Percentiles rank a stretch among this genome's conserved stretches.
Evolutionary conservation across 2,113 vertebrate genomes (phyloP).

Genomic region (Scomber colias): DNA sequence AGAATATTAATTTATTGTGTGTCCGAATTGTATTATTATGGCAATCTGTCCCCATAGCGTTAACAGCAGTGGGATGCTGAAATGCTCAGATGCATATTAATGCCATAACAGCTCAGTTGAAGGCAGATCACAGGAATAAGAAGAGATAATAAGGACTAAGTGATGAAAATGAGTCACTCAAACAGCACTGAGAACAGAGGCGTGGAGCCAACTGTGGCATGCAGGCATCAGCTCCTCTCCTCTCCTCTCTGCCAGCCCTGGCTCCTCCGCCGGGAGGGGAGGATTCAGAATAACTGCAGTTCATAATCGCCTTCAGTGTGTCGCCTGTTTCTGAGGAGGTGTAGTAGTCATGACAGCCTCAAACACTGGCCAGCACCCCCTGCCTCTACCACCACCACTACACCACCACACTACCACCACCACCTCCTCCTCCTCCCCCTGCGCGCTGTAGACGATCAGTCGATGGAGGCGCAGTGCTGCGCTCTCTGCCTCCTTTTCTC

Average conservation of each 20-base stretch:
- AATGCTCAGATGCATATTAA: neutral
- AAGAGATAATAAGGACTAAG: constrained; percentile 22
- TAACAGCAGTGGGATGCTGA: neutral
- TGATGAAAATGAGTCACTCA: constrained; percentile 67
- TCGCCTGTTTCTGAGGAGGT: constrained; percentile 56
- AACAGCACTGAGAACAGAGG: constrained; percentile 57
- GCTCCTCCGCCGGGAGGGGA: constrained; percentile 34
- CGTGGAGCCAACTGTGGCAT: constrained; percentile 64
- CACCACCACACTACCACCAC: neutral
- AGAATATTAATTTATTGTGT: too few species aligned
- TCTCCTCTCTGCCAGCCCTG: constrained; percentile 33
- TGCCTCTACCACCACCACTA: too few species aligned
- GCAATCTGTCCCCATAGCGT: too few species aligned
- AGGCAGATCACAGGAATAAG: constrained; percentile 19
- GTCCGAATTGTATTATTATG: too few species aligned
- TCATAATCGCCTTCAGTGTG: constrained; percentile 29
- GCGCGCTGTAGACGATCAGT: neutral
- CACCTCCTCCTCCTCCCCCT: neutral
- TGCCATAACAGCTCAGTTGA: neutral
- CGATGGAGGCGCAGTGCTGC: constrained; percentile 37
- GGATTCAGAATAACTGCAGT: constrained; percentile 36
- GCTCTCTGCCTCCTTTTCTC: neutral
- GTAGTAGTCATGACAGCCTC: constrained; percentile 72
- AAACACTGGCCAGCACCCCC: constrained; percentile 53
- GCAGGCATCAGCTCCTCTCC: constrained; percentile 28